Evolutionary conservation across 2,888 invertebrate species (phyloP).

Genomic region (Pyrocoelia pectoralis): DNA sequence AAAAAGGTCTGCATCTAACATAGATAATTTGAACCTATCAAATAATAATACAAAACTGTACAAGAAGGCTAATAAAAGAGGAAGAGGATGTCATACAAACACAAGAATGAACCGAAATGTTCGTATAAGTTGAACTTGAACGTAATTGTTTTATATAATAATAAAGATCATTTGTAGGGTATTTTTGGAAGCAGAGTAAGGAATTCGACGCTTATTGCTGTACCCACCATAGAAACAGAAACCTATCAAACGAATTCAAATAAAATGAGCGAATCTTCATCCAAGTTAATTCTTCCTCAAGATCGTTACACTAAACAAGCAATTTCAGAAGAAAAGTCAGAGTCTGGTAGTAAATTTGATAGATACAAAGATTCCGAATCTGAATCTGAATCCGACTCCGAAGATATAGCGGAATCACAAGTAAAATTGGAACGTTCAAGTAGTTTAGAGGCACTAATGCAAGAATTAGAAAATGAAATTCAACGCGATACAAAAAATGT

Average conservation of each 20-base stretch:
- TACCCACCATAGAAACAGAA: conserved; percentile 58
- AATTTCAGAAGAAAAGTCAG: conserved; percentile 37
- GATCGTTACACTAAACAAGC: conserved; percentile 48
- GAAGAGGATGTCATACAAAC: conserved; percentile 32
- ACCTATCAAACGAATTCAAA: conserved; percentile 13
- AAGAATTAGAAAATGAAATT: conserved; percentile 64
- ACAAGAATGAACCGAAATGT: conserved; percentile 41
- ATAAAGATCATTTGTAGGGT: conserved; percentile 46
- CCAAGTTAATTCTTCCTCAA: conserved; percentile 53
- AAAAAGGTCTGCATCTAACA: conserved; percentile 41
- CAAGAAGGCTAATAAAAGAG: conserved; percentile 30
- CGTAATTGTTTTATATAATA: background rate
- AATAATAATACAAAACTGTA: background rate
- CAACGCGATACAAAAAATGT: conserved; percentile 45
- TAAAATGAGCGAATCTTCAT: conserved; percentile 22
- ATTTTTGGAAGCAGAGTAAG: conserved; percentile 48
- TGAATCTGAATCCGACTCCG: conserved; percentile 52
- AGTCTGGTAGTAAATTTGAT: conserved; percentile 60
- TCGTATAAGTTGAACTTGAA: conserved; percentile 38
- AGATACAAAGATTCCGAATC: conserved; percentile 62
- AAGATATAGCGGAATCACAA: conserved; percentile 52
- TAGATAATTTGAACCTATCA: background rate
- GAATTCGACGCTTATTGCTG: conserved; percentile 63
- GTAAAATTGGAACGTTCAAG: conserved; percentile 60
- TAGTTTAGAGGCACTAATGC: conserved; percentile 63